Percentiles rank a stretch among this genome's conserved stretches.
Conservation (phyloP, 2,113 vertebrate species). For the Struthio camelus region DNA sequence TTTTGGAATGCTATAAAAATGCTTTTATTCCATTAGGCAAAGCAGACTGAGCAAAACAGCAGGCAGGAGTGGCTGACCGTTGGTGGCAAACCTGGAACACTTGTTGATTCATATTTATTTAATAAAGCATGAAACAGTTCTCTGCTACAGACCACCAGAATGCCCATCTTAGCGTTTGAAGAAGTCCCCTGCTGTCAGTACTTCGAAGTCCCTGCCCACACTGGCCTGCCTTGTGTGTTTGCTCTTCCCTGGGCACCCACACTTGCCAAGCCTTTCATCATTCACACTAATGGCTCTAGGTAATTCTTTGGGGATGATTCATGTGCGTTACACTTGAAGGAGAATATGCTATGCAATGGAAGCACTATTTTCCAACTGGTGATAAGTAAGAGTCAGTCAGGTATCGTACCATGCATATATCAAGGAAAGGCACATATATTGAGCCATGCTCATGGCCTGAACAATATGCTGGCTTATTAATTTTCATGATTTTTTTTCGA, state of each 20-base stretch:
- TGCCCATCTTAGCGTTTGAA: neutral
- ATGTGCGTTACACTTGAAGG: neutral
- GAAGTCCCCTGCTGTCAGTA: neutral
- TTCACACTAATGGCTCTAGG: neutral
- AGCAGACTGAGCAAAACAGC: slow-evolving; percentile 1
- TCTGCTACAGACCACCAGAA: neutral
- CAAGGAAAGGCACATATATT: neutral
- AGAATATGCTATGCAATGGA: neutral
- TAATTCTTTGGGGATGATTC: neutral
- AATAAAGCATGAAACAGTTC: neutral
- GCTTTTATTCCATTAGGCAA: neutral
- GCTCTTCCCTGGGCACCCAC: neutral
- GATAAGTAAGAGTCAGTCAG: neutral
- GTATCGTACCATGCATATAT: neutral
- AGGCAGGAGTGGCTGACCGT: slow-evolving; percentile 17
- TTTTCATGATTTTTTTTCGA: neutral
- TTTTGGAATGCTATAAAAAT: neutral
- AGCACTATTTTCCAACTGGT: neutral
- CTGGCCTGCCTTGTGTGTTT: neutral
- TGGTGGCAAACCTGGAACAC: neutral
- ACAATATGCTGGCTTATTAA: neutral
- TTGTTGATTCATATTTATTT: neutral
- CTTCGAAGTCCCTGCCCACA: neutral
- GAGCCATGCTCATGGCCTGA: neutral
- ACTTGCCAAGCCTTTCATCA: neutral